Evolutionary conservation across 2,888 invertebrate genomes (phyloP), one percentile per base, ranked within the genome.

Genomic region (Oscheius sp.): DNA sequence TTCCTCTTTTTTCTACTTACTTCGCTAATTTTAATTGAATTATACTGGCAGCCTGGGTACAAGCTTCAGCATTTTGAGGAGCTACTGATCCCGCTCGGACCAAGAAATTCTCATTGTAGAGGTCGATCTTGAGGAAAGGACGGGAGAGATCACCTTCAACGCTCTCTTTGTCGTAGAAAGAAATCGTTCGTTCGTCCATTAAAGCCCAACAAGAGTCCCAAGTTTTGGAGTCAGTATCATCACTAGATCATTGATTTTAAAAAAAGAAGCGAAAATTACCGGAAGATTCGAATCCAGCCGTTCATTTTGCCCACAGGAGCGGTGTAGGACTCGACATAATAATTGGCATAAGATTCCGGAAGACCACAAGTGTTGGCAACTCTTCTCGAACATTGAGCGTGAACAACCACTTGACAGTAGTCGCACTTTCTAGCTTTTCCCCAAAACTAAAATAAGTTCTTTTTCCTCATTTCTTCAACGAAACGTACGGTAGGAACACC

Each of bases 21-120:
- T 55, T 65, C 17, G 74, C 74, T 69, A 84, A 72, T 69, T 84
- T 84, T 48, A 84, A 72, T 70, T 79, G 78, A 42, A 84, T 73
- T 8, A 82, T 65, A 57, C 79, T 76, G 37, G 42, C 52, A 15
- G 69, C 71, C 31, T 66, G 52, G 57, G 63, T 67, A 23, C 65
- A 53, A 29, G 69, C 64, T n/a, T 78, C 71, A 42, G 68, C 72
- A 6, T 71, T 69, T 8, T 69, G 29, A 1, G 77, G 77, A 65
- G 72, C 70, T 27, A 71, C 70, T 23, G 69, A 67, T 27, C 73
- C 77, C 1, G 73, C 73, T 12, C 77, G 55, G 6, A 77, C 58
- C 0, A 75, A 70, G 82, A 84, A 84, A 50, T 76, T 78, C 65
- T 84, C 82, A 8, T 72, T 53, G 45, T 74, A 65, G 58, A 84